These are phyloP conservation scores for Hypsibius dujardini DNA, from an alignment of 1,140 invertebrate genomes.

Conservation along the genomic window DNA sequence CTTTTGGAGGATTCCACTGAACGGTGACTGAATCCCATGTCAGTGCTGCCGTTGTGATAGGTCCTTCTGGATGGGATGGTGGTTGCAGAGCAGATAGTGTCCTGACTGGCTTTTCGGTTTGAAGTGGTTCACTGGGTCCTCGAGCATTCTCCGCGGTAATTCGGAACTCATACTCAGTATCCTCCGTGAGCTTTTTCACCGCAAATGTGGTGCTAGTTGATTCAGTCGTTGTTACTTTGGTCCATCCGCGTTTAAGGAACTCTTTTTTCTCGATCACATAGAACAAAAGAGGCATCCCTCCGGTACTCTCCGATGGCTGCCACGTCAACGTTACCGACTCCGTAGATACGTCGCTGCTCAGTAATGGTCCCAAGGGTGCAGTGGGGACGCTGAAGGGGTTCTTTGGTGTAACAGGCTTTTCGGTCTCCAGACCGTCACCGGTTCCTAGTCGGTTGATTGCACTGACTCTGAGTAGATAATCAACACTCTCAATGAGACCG, in stretches of 20 bases:
- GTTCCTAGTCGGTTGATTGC: slow-evolving; percentile 76
- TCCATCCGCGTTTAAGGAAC: slow-evolving; percentile 33
- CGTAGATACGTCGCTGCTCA: slow-evolving; percentile 34
- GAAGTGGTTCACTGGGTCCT: slow-evolving; percentile 71
- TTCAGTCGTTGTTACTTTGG: slow-evolving; percentile 33
- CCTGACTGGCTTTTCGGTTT: slow-evolving; percentile 57
- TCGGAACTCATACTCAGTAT: slow-evolving; percentile 78
- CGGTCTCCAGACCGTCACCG: slow-evolving; percentile 56
- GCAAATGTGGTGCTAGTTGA: slow-evolving; percentile 51
- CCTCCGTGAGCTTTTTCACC: slow-evolving; percentile 68
- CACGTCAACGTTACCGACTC: slow-evolving; percentile 33
- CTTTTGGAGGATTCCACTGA: slow-evolving; percentile 76
- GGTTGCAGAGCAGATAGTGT: slow-evolving; percentile 37
- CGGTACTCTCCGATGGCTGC: slow-evolving; percentile 36
- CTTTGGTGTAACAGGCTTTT: slow-evolving; percentile 56
- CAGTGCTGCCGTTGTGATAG: slow-evolving; percentile 31
- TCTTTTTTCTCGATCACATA: slow-evolving; percentile 18
- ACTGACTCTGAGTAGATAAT: slow-evolving; percentile 72
- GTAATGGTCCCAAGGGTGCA: slow-evolving; percentile 3
- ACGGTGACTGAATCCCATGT: slow-evolving; percentile 47
- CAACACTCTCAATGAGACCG: slow-evolving; percentile 68
- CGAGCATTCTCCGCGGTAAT: slow-evolving; percentile 84
- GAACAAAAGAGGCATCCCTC: slow-evolving; percentile 37
- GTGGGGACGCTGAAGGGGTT: slow-evolving; percentile 59
- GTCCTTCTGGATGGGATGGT: slow-evolving; percentile 30